Percentiles rank a stretch among this genome's conserved stretches.
Evolutionary conservation across 1,140 invertebrate genomes (phyloP).

Genomic region (Sinella curviseta): DNA sequence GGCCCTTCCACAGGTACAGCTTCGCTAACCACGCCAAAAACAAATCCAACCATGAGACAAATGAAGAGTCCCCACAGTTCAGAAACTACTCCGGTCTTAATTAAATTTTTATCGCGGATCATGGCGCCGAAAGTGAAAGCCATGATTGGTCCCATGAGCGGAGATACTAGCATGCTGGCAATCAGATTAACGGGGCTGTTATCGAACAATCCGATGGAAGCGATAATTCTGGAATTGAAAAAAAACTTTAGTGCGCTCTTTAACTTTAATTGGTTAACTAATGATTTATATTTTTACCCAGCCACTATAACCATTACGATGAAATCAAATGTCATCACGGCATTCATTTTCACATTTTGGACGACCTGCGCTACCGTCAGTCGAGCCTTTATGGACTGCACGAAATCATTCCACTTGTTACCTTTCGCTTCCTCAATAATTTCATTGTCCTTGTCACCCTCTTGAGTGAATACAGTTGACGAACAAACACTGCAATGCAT

Average conservation of each 20-base stretch:
- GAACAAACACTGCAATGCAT: conserved; percentile 17
- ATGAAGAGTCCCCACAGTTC: conserved; percentile 69
- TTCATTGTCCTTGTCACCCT: neutral
- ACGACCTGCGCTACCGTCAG: conserved; percentile 83
- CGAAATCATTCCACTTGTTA: conserved; percentile 65
- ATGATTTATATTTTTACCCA: conserved; percentile 63
- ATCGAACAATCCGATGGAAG: conserved; percentile 73
- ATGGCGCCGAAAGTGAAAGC: conserved; percentile 71
- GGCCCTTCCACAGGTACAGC: conserved; percentile 62
- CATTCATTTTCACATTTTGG: conserved; percentile 72
- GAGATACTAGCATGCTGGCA: conserved; percentile 83
- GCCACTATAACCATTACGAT: conserved; percentile 74
- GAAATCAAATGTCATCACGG: conserved; percentile 81
- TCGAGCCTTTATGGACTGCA: conserved; percentile 73
- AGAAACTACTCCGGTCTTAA: conserved; percentile 67
- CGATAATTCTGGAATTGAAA: conserved; percentile 58
- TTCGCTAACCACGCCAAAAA: conserved; percentile 74
- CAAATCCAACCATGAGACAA: conserved; percentile 73
- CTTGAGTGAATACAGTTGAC: neutral
- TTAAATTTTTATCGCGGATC: conserved; percentile 69
- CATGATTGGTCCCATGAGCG: conserved; percentile 66
- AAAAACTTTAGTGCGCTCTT: conserved; percentile 11
- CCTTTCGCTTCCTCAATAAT: neutral
- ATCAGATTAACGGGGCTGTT: conserved; percentile 79
- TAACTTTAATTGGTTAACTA: neutral